Base-by-base conservation (phyloP, 2,797 vertebrate genomes). In the Parauchenoglanis ngamensis region DNA sequence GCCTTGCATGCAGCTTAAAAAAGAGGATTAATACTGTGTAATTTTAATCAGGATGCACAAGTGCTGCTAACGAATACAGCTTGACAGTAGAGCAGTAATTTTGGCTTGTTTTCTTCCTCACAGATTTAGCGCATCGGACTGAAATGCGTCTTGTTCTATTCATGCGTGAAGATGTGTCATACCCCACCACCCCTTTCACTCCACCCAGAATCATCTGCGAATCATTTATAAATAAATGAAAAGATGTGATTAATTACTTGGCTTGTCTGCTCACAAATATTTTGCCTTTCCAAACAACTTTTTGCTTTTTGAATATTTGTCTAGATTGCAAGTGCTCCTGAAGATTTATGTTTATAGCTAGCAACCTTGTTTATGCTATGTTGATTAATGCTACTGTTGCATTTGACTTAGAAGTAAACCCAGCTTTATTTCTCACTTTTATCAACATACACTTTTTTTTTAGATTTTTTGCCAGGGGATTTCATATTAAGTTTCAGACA, bases 1-100 rank as follows among this genome's bases (percentile, higher is more conserved):
- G 25, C 83, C 89, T 88, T 87, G 75, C 76, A 86, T 80, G 81
- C 59, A 57, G 87, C 77, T 87, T 89, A 83, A 90, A 89, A 89
- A 91, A 89, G 89, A 59, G 70, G 87, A 92, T 91, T 91, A 92
- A 89, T 89, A 84, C 86, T 91, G 77, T 91, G 70, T 91, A 78
- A 92, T 92, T 92, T 90, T 92, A 92, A 92, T 92, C 90, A 90
- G 70, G 67, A 87, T 76, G 72, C 86, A 86, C 82, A 72, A 76
- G 81, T 28, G 80, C n/a, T 70, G 76, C 84, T 89, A 89, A 90
- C 63, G 86, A 90, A 88, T n/a, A 40, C 28, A 80, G 85, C 81
- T 87, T 83, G 19, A 85, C 84, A 67, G 70, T 85, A 68, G 59
- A 83, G 76, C 77, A 61, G 85, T 87, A 86, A 86, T 84, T 76